phyloP scores from a whole-genome alignment of 2,888 invertebrate genomes.

The Camponotus fellah region DNA sequence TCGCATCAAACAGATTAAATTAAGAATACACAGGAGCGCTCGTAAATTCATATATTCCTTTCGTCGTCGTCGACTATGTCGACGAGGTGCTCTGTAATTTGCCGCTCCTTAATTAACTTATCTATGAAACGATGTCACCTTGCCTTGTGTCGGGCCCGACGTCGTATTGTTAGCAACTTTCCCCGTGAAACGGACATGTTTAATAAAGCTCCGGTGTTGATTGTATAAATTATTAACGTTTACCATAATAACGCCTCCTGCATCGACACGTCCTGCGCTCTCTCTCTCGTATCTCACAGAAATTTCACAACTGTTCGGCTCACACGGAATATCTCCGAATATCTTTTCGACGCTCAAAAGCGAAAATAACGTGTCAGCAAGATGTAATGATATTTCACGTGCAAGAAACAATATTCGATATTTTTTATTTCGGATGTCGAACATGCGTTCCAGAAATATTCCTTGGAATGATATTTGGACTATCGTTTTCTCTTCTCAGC shows the following conservation, averaged over 20 bases:
- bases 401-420: background rate
- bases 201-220: slow-evolving; percentile 66
- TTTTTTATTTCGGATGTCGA: background rate
- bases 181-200: slow-evolving; percentile 62
- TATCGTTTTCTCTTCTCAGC: background rate
- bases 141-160: background rate
- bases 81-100: slow-evolving; percentile 39
- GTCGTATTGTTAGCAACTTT: slow-evolving; percentile 43
- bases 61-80: slow-evolving; percentile 19
- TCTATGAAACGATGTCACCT: slow-evolving; percentile 21
- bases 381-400: background rate
- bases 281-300: background rate
- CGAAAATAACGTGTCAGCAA: background rate
- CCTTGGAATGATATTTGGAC: background rate
- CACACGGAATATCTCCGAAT: background rate
- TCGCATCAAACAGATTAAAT: slow-evolving; percentile 51
- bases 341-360: slow-evolving; percentile 9
- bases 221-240: slow-evolving; percentile 73
- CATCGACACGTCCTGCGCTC: slow-evolving; percentile 21
- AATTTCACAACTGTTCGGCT: background rate
- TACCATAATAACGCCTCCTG: slow-evolving; percentile 19
- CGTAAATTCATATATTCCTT: slow-evolving; percentile 54
- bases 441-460: background rate
- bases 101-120: slow-evolving; percentile 56
- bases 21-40: slow-evolving; percentile 47